phyloP scores from a whole-genome alignment of 2,113 vertebrate species.

The Syngnathus floridae region DNA sequence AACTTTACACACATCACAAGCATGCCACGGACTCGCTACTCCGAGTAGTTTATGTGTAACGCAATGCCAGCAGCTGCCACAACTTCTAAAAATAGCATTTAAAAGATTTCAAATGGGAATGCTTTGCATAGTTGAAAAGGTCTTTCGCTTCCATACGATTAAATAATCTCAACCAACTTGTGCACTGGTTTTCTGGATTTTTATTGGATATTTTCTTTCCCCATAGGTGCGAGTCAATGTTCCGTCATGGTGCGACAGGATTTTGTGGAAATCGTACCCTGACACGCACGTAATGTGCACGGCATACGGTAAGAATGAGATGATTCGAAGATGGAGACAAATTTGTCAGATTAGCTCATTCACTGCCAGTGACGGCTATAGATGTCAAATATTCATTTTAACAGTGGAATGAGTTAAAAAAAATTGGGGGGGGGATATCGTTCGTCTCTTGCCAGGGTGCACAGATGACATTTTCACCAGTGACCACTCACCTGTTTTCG shows the following conservation, averaged over 20 bases:
- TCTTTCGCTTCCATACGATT: not conserved
- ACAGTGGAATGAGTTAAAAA: too few relatives aligned
- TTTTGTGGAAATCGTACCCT: conserved; percentile 84
- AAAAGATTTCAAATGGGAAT: conserved; percentile 17
- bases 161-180: not conserved
- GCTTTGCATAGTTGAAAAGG: conserved; percentile 8
- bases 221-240: conserved; percentile 78
- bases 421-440: not conserved
- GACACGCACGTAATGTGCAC: conserved; percentile 77
- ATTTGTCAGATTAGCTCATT: too few relatives aligned
- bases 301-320: conserved; percentile 74
- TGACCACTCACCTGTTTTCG: conserved; percentile 85
- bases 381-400: too few relatives aligned
- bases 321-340: not conserved
- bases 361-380: too few relatives aligned
- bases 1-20: conserved; percentile 1
- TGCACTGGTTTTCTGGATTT: not conserved
- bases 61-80: conserved; percentile 32
- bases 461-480: conserved; percentile 83
- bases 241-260: conserved; percentile 83
- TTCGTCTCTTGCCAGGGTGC: conserved; percentile 68
- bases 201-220: conserved; percentile 13
- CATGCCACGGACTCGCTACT: conserved; percentile 15
- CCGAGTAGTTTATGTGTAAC: conserved; percentile 21
- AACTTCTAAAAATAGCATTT: conserved; percentile 40